Evolutionary conservation across 2,888 invertebrate species (phyloP).

Genomic region (Acleris cristana): DNA sequence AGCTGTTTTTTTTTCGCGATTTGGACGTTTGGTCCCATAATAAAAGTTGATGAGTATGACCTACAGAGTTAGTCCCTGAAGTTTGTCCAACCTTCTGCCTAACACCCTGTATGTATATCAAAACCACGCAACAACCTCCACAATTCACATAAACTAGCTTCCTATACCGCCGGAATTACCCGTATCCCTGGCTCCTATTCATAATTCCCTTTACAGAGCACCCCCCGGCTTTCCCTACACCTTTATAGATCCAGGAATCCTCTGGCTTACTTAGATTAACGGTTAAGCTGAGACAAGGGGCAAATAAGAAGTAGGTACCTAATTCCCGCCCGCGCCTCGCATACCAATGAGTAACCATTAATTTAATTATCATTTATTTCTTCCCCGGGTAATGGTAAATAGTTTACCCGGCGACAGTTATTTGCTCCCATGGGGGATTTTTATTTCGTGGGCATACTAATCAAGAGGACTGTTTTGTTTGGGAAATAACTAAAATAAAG

Average conservation of each 20-base stretch:
- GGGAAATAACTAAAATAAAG: not conserved
- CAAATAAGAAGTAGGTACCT: slow-evolving; percentile 34
- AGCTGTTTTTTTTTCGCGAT: too few relatives aligned
- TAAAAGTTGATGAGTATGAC: too few relatives aligned
- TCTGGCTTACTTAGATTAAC: slow-evolving; percentile 29
- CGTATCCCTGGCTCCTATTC: not conserved
- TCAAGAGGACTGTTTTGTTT: slow-evolving; percentile 15
- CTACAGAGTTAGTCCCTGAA: too few relatives aligned
- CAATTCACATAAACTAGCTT: too few relatives aligned
- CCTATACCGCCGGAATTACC: too few relatives aligned
- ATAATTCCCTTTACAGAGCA: not conserved
- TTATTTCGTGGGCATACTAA: slow-evolving; percentile 31
- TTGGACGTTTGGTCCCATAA: too few relatives aligned
- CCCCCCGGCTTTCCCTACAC: not conserved
- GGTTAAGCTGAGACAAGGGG: slow-evolving; percentile 29
- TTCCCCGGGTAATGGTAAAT: slow-evolving; percentile 29
- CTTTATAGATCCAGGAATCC: slow-evolving; percentile 15
- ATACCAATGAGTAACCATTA: slow-evolving; percentile 33
- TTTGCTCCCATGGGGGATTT: slow-evolving; percentile 31
- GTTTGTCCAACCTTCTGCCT: too few relatives aligned
- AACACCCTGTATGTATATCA: too few relatives aligned
- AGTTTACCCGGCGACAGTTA: slow-evolving; percentile 32
- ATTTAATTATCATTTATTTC: slow-evolving; percentile 36
- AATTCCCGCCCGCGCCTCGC: slow-evolving; percentile 28
- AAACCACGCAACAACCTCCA: too few relatives aligned